These are phyloP conservation scores for Drosophila picticornis DNA, from an alignment of 2,888 invertebrate genomes.

Conservation along the genomic window DNA sequence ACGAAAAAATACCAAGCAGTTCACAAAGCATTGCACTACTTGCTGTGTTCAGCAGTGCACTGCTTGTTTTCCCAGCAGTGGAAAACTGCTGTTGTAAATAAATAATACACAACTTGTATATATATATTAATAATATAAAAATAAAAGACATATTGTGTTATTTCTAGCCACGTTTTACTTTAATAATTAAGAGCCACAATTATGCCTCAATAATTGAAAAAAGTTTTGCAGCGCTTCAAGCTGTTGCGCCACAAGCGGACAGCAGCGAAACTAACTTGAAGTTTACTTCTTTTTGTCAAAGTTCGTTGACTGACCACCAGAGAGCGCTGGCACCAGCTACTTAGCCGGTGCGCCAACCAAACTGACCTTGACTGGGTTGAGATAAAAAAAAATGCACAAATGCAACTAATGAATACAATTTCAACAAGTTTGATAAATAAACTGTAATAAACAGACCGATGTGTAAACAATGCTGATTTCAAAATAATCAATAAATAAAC, in stretches of 20 bases:
- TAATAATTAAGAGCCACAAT: background rate
- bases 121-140: background rate
- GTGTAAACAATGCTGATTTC: constrained; percentile 11
- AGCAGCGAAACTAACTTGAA: background rate
- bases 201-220: background rate
- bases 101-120: background rate
- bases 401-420: constrained; percentile 16
- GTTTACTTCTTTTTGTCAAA: background rate
- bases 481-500: background rate
- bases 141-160: background rate
- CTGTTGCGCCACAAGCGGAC: background rate
- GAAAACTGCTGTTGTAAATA: background rate
- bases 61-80: background rate
- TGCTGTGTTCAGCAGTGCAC: background rate
- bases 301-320: background rate
- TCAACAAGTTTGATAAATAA: background rate
- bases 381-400: background rate
- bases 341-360: constrained; percentile 24
- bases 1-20: background rate
- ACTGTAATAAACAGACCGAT: background rate
- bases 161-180: background rate
- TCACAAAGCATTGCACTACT: background rate
- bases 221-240: background rate
- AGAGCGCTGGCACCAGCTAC: background rate
- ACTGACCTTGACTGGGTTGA: background rate